Conservation (phyloP, 2,797 vertebrate genomes). For the Antennarius maculatus region DNA sequence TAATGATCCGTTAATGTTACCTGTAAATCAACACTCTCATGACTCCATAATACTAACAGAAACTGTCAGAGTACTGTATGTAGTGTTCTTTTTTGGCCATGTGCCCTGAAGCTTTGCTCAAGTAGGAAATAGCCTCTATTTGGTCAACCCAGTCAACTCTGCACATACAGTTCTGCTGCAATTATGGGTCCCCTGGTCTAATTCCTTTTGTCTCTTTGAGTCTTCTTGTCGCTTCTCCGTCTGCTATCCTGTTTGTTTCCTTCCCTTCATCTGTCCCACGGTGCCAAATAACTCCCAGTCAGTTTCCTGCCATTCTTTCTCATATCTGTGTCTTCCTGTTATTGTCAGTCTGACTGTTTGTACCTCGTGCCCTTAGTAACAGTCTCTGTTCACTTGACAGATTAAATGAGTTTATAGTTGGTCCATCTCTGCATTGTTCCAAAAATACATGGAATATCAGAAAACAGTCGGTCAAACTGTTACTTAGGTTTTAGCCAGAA, state of each 20-base stretch:
- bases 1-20: background rate
- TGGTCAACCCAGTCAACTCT: background rate
- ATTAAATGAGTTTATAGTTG: background rate
- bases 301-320: conserved; percentile 81
- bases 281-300: conserved; percentile 50
- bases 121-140: conserved; percentile 17
- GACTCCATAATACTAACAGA: background rate
- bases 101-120: background rate
- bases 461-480: background rate
- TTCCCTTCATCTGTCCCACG: conserved; percentile 63
- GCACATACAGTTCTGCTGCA: conserved; percentile 32
- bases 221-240: conserved; percentile 41
- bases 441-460: background rate
- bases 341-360: conserved; percentile 55
- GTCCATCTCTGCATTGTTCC: background rate
- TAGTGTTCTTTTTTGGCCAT: background rate
- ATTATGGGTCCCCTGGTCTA: conserved; percentile 15
- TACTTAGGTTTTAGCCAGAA: background rate
- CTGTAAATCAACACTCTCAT: background rate
- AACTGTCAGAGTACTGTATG: background rate
- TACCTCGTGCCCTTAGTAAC: conserved; percentile 28
- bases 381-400: conserved; percentile 24
- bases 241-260: conserved; percentile 68
- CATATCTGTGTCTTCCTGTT: conserved; percentile 80
- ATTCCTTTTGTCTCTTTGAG: conserved; percentile 51